Evolutionary conservation across 2,113 vertebrate genomes (phyloP).

Genomic region (Gallinago paraguaiae): DNA sequence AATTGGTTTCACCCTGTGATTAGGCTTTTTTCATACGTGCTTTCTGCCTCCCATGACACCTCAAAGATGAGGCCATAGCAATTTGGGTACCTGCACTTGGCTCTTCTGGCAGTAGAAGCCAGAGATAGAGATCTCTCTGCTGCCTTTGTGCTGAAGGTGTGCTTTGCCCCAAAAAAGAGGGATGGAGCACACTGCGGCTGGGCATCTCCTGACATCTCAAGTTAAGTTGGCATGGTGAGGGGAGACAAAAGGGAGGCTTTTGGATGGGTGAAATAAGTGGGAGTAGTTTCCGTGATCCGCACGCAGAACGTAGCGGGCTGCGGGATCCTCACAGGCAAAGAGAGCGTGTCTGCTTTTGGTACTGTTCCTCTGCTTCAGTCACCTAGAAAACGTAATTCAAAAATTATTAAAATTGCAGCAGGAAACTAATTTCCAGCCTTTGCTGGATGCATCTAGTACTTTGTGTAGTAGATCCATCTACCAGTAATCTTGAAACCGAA

Average conservation of each 20-base stretch:
- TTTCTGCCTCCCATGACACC: accelerated
- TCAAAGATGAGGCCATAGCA: background rate
- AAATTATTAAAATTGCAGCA: background rate
- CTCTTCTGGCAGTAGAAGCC: background rate
- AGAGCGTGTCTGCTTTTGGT: background rate
- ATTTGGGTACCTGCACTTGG: accelerated
- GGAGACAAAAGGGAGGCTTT: background rate
- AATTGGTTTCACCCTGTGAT: no score
- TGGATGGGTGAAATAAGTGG: accelerated
- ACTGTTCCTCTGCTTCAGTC: background rate
- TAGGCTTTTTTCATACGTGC: background rate
- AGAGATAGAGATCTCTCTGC: accelerated
- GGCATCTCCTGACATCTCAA: accelerated
- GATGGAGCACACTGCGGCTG: accelerated
- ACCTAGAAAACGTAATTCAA: background rate
- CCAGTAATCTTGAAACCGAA: background rate
- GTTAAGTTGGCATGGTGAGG: no score
- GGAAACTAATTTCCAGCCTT: background rate
- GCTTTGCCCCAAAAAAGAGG: background rate
- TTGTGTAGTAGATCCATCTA: background rate
- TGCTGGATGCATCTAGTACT: background rate
- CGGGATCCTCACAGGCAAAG: accelerated
- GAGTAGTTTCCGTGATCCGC: background rate
- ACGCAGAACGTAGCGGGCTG: accelerated
- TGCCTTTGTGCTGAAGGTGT: background rate